A percentile compares a stretch with the other conserved stretches of the same genome.
These are phyloP conservation scores for Bradypodion pumilum DNA, from an alignment of 2,797 vertebrate species.

Conservation along the genomic window DNA sequence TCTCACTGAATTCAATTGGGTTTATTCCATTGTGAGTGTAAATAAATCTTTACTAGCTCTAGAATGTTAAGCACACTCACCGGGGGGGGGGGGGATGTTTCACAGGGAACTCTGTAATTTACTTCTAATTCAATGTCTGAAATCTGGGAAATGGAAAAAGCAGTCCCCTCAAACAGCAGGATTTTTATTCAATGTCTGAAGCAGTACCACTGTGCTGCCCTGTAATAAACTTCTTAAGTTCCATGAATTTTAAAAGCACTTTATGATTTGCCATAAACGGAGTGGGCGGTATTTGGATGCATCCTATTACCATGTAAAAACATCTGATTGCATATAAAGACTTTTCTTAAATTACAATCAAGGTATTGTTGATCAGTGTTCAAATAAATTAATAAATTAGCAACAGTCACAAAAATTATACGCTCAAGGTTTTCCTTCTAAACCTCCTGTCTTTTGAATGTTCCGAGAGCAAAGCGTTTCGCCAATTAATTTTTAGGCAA, in stretches of 20 bases:
- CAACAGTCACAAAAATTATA: constrained; percentile 65
- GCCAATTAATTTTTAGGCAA: constrained; percentile 78
- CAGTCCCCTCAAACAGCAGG: background rate
- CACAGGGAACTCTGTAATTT: background rate
- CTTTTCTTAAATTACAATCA: background rate
- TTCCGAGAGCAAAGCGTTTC: constrained; percentile 69
- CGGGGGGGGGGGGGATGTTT: background rate
- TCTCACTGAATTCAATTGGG: background rate
- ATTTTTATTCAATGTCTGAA: background rate
- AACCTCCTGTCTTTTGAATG: constrained; percentile 63
- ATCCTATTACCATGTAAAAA: background rate
- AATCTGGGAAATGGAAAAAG: constrained; percentile 1
- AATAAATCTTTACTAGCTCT: background rate
- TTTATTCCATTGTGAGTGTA: background rate
- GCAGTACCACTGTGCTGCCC: background rate
- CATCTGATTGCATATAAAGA: background rate
- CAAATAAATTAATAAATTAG: constrained; percentile 68
- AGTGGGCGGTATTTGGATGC: background rate
- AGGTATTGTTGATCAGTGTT: constrained; percentile 20
- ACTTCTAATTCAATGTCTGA: background rate
- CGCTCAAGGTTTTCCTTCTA: constrained; percentile 45
- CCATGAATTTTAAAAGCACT: constrained; percentile 2
- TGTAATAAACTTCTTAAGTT: constrained; percentile 3
- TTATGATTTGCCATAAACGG: background rate
- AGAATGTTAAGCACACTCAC: background rate